Evolutionary conservation across 2,797 vertebrate species (phyloP).

Genomic region (Pseudochirops corinnae): DNA sequence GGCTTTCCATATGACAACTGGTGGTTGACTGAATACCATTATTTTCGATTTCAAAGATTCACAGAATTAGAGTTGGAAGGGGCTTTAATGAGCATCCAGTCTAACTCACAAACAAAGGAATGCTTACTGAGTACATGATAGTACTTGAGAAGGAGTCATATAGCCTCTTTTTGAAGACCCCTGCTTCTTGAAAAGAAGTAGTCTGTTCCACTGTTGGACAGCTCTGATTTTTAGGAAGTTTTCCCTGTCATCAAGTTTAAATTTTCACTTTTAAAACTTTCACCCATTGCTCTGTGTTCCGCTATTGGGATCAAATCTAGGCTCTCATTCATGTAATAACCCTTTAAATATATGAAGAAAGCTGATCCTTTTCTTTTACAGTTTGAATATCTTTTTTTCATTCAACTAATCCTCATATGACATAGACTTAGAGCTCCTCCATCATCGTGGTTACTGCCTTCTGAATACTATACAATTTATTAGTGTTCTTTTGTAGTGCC

Average conservation of each 20-base stretch:
- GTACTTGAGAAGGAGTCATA: neutral
- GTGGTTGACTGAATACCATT: neutral
- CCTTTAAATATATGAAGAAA: neutral
- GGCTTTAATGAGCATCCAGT: neutral
- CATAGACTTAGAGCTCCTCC: neutral
- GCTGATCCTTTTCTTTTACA: neutral
- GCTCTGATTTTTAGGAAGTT: neutral
- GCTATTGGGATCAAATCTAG: neutral
- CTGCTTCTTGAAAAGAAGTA: neutral
- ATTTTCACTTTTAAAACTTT: neutral
- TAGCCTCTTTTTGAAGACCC: neutral
- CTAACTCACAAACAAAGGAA: neutral
- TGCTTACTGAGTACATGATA: neutral
- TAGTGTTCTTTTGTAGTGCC: neutral
- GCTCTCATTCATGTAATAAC: neutral
- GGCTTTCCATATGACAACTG: neutral
- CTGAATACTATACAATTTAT: neutral
- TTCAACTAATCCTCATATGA: neutral
- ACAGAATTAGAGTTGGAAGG: neutral
- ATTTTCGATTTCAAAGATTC: neutral
- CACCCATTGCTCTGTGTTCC: neutral
- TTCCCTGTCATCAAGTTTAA: neutral
- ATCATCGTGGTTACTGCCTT: neutral
- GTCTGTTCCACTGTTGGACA: neutral
- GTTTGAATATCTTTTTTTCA: neutral